phyloP scores from a whole-genome alignment of 2,888 invertebrate genomes.

The Cristatella mucedo region DNA sequence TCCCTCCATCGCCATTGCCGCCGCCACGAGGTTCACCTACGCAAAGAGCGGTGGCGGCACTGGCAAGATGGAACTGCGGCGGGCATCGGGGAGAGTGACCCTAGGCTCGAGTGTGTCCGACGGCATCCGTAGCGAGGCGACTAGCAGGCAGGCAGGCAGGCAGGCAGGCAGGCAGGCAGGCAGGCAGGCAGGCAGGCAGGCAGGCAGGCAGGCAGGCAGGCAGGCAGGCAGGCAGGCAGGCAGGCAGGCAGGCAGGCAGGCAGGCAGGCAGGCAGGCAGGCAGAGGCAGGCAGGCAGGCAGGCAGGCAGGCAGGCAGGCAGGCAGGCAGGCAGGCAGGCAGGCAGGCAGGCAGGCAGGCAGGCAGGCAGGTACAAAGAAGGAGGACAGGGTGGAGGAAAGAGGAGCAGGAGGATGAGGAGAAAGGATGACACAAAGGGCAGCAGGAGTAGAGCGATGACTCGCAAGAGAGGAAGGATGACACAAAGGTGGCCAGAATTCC shows the following conservation, averaged over 20 bases:
- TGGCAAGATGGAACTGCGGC: too few species aligned
- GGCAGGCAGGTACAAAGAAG: not conserved
- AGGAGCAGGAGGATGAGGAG: not conserved
- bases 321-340: conserved; percentile 3
- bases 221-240: conserved; percentile 2
- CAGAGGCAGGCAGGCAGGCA: too few species aligned
- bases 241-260: conserved; percentile 1
- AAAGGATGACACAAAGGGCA: not conserved
- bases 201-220: conserved; percentile 3
- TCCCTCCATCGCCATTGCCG: too few species aligned
- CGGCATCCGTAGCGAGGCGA: too few species aligned
- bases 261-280: too few species aligned
- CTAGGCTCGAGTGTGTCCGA: too few species aligned
- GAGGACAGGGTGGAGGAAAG: not conserved
- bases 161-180: conserved; percentile 1
- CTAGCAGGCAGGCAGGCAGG: conserved; percentile 1
- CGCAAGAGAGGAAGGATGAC: too few species aligned
- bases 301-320: conserved; percentile 2
- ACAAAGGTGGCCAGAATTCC: too few species aligned
- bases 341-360: conserved; percentile 5
- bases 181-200: not conserved
- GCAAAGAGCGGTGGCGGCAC: too few species aligned
- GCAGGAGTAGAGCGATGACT: too few species aligned
- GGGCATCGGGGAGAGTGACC: too few species aligned
- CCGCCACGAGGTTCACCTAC: too few species aligned